A percentile compares a stretch with the other conserved stretches of the same genome.
Conservation (phyloP, 2,797 vertebrate species). For the Diceros bicornis region DNA sequence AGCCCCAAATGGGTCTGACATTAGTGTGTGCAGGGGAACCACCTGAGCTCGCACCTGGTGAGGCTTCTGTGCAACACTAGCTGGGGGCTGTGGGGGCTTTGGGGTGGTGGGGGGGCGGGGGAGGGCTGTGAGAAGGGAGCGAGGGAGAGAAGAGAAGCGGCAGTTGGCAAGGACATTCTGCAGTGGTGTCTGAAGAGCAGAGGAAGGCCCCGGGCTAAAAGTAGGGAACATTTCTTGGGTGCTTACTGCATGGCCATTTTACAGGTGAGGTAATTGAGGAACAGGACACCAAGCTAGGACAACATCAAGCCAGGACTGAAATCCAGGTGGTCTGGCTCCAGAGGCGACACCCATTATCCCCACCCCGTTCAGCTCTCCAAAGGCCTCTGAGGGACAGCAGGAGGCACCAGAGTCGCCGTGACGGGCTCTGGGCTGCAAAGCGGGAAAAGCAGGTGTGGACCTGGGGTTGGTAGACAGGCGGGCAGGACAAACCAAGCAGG, state of each 20-base stretch:
- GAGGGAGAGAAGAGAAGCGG: no score
- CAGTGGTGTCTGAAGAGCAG: not conserved
- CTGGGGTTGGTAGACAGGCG: not conserved
- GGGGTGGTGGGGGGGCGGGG: not conserved
- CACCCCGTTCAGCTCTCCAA: not conserved
- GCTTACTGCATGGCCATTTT: not conserved
- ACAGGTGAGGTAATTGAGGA: not conserved
- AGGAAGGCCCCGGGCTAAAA: not conserved
- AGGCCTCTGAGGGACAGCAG: not conserved
- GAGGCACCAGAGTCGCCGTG: accelerated
- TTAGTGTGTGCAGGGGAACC: not conserved
- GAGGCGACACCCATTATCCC: not conserved
- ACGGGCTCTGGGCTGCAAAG: no score
- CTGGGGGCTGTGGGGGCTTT: no score
- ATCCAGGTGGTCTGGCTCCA: not conserved
- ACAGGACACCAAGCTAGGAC: not conserved
- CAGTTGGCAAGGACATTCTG: not conserved
- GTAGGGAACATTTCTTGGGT: not conserved
- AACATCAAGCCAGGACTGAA: not conserved
- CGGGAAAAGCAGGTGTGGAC: no score
- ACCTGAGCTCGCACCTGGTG: not conserved
- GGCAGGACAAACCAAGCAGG: not conserved
- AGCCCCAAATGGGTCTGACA: not conserved
- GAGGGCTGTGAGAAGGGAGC: not conserved
- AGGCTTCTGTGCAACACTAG: no score